Base-by-base conservation (phyloP, 2,113 vertebrate species). In the Bucco capensis region DNA sequence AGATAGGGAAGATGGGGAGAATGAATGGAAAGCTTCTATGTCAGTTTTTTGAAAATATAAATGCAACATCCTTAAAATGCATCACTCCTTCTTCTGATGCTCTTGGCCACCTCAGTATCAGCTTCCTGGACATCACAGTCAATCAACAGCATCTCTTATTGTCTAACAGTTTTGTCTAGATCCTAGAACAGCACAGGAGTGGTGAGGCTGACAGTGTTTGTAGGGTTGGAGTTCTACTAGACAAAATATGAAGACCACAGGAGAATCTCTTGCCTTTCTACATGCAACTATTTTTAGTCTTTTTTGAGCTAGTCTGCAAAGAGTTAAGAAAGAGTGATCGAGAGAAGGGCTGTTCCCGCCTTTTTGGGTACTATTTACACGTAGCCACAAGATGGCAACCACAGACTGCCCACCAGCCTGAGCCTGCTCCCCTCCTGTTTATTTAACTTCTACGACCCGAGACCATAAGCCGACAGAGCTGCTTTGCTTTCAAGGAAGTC, bases 351-450 rank as follows among this genome's bases (percentile, higher is more conserved):
- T n/a, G 8, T 37, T 66, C 47, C 24, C 14, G 33, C 14, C 28
- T 80, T 93, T 83, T 65, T n/a, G 22, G 40, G 88, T 66, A 77
- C 14, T 71, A 40, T 37, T 70, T 47, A 22, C 3, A 12, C n/a
- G 10, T 42, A 31, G 9, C 95, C 96, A 93, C 79, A 78, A 96
- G 96, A 93, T 96, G 96, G 95, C 95, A 95, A 56, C 19, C 35
- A 47, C 23, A 84, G 53, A 91, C 82, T 81, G 81, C n/a, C 22
- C 56, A 80, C 19, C 16, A 50, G 19, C 6, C 12, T 6, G 18
- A 2, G 1, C 8, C 1, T 6, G 0, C 22, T 37, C 5, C 0
- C 8, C 4, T 50, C 24, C 35, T 37, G 1, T 60, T 83, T 83
- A 5, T 62, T 14, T 74, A 71, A 53, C 49, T 37, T 62, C 40